Conservation (phyloP, 1,140 invertebrate genomes). For the Leptopilina clavipes region DNA sequence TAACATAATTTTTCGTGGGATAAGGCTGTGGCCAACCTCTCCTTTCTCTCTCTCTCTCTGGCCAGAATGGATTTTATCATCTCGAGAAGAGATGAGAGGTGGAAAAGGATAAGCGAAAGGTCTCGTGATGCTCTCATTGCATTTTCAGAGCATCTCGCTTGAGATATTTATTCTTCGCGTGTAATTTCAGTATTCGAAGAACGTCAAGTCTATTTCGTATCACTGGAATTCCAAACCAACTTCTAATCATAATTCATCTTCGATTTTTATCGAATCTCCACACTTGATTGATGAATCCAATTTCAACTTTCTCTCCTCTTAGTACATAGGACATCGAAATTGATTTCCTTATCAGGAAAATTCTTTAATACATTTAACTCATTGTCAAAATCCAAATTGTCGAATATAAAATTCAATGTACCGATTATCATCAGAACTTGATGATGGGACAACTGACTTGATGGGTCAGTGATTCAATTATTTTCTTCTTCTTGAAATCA, state of each 20-base stretch:
- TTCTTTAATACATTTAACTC: no score
- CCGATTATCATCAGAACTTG: no score
- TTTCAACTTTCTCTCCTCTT: no score
- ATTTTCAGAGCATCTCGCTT: conserved; percentile 7
- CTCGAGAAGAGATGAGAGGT: neutral
- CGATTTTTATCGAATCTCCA: neutral
- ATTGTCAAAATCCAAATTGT: no score
- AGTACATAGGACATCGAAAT: neutral
- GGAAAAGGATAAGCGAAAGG: conserved; percentile 31
- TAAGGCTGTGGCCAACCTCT: conserved; percentile 1
- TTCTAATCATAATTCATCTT: conserved; percentile 14
- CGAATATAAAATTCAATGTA: no score
- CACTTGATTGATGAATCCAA: neutral
- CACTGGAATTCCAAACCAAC: neutral
- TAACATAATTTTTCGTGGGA: conserved; percentile 30
- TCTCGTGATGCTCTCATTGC: conserved; percentile 13
- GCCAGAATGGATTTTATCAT: conserved; percentile 19
- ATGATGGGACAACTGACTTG: no score
- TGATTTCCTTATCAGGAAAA: conserved; percentile 1
- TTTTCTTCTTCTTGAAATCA: no score
- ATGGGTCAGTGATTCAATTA: no score
- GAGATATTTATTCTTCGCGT: neutral
- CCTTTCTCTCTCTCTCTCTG: neutral
- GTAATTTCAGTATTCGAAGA: conserved; percentile 23
- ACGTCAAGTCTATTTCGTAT: conserved; percentile 20